These are phyloP conservation scores for Platysteira castanea DNA, from an alignment of 2,113 vertebrate genomes.

Conservation along the genomic window DNA sequence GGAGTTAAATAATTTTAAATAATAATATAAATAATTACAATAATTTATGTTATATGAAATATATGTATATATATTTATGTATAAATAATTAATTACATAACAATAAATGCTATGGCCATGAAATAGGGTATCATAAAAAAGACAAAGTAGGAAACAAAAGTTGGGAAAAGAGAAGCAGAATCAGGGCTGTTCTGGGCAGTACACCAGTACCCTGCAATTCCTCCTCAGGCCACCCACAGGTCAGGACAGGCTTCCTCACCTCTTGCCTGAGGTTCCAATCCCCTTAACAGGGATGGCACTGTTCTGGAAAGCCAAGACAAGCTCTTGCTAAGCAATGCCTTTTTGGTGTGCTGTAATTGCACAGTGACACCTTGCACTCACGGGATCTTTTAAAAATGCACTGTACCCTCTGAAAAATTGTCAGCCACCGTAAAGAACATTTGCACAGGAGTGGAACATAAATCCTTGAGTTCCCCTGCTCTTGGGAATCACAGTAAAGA, in stretches of 20 bases:
- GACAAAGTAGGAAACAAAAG: background rate
- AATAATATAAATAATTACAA: background rate
- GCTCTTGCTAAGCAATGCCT: constrained; percentile 16
- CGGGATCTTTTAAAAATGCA: background rate
- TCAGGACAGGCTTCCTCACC: background rate
- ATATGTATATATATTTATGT: background rate
- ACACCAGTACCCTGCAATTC: background rate
- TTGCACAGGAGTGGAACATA: background rate
- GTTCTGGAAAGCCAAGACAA: constrained; percentile 25
- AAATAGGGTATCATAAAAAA: background rate
- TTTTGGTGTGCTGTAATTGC: background rate
- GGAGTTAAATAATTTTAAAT: background rate
- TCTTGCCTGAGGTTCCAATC: constrained; percentile 6
- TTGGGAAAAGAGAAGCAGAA: background rate
- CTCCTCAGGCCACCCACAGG: background rate
- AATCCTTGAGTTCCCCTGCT: background rate
- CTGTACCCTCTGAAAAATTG: background rate
- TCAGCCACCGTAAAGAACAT: background rate
- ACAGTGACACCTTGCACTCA: background rate
- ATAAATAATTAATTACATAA: background rate
- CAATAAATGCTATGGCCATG: background rate
- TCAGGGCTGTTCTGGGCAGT: background rate
- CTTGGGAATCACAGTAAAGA: background rate
- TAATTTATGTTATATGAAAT: background rate
- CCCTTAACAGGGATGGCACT: background rate